Conservation (phyloP, 2,113 vertebrate species). For the Heterotis niloticus region DNA sequence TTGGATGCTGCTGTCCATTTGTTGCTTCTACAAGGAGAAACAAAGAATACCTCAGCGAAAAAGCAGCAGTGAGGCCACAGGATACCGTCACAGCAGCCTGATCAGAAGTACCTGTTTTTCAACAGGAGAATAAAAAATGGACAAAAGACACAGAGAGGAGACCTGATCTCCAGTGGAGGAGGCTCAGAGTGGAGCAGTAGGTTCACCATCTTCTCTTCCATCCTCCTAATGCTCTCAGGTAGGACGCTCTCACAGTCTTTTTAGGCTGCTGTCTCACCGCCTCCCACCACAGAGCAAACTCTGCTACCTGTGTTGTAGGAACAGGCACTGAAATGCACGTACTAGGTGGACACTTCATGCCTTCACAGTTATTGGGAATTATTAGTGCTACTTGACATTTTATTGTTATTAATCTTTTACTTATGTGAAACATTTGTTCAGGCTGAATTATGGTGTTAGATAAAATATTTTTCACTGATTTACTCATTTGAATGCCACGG, state of each 20-base stretch:
- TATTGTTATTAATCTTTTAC: no score
- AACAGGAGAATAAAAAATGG: neutral
- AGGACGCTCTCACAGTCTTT: slow-evolving; percentile 41
- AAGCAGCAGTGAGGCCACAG: neutral
- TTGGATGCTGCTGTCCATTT: slow-evolving; percentile 32
- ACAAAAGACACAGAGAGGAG: neutral
- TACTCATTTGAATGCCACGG: no score
- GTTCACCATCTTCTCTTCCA: slow-evolving; percentile 48
- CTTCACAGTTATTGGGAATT: neutral
- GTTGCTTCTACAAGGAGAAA: slow-evolving; percentile 12
- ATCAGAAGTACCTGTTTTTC: slow-evolving; percentile 1
- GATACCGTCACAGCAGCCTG: slow-evolving; percentile 4
- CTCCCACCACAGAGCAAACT: no score
- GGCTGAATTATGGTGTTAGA: no score
- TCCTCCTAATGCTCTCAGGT: slow-evolving; percentile 58
- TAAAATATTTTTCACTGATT: no score
- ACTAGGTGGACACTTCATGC: neutral
- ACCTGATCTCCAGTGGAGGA: neutral
- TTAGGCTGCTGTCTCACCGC: neutral
- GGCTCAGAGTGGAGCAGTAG: slow-evolving; percentile 36
- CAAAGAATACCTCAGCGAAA: slow-evolving; percentile 6
- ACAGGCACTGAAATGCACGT: neutral
- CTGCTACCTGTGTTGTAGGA: neutral
- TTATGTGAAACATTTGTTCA: no score
- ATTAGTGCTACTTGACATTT: no score